Percentiles rank a stretch among this genome's conserved stretches.
These are phyloP conservation scores for Ornithoptera priamus DNA, from an alignment of 2,888 invertebrate species.

Conservation along the genomic window DNA sequence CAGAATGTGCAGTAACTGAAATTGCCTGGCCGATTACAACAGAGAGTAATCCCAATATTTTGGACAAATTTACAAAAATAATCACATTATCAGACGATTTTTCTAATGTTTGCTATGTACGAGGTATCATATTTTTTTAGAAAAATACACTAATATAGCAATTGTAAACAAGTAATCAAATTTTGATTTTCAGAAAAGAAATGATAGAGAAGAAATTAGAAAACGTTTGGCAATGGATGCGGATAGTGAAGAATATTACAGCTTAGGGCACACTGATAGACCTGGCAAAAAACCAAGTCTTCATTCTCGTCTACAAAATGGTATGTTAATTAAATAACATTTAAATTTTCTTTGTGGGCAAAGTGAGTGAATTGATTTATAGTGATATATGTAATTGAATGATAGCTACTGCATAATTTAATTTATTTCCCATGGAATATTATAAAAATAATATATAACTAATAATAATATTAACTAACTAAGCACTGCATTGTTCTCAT, in stretches of 20 bases:
- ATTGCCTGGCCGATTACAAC: conserved; percentile 79
- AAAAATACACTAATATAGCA: not conserved
- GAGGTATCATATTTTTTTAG: conserved; percentile 24
- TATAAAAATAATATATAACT: too few relatives aligned
- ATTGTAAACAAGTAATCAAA: conserved; percentile 1
- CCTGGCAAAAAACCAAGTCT: conserved; percentile 92
- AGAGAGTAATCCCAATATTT: conserved; percentile 69
- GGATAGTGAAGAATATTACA: conserved; percentile 86
- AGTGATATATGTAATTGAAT: not conserved
- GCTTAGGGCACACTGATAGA: conserved; percentile 81
- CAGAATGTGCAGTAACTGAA: conserved; percentile 67
- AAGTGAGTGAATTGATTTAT: not conserved
- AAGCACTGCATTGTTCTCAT: too few relatives aligned
- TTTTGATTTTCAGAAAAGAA: conserved; percentile 85
- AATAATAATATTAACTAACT: too few relatives aligned
- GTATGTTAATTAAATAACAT: conserved; percentile 65
- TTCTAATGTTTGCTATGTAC: conserved; percentile 53
- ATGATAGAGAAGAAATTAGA: conserved; percentile 95
- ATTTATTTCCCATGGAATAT: too few relatives aligned
- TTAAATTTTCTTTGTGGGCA: not conserved
- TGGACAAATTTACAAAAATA: conserved; percentile 74
- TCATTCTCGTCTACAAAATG: conserved; percentile 92
- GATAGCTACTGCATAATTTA: too few relatives aligned
- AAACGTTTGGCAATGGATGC: conserved; percentile 92
- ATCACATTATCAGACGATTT: conserved; percentile 54